Evolutionary conservation across 2,113 vertebrate species (phyloP).

Genomic region (Etheostoma cragini): DNA sequence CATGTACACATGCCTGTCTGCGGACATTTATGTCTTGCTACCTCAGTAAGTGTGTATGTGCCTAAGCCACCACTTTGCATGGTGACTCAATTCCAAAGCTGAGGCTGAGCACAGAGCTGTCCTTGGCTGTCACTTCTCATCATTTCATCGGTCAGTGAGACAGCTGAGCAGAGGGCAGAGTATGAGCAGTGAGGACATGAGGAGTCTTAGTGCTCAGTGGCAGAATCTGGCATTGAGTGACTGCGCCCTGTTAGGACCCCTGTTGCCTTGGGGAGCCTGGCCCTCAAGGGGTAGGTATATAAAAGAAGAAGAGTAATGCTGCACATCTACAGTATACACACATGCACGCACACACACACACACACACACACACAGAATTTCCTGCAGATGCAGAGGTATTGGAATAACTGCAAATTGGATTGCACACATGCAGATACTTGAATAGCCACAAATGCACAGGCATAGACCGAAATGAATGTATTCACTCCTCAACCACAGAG

Average conservation of each 20-base stretch:
- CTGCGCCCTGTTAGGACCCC: slow-evolving; percentile 55
- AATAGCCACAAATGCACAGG: slow-evolving; percentile 3
- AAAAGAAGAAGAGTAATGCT: slow-evolving; percentile 34
- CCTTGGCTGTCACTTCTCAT: slow-evolving; percentile 79
- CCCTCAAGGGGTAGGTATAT: slow-evolving; percentile 22
- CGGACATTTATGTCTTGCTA: slow-evolving; percentile 22
- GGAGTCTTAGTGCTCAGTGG: slow-evolving; percentile 66
- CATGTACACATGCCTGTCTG: neutral
- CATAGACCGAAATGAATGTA: slow-evolving; percentile 31
- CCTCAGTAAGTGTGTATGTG: slow-evolving; percentile 4
- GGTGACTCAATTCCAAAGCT: slow-evolving; percentile 67
- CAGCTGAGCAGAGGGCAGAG: slow-evolving; percentile 68
- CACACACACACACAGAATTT: neutral
- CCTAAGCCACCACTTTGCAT: slow-evolving; percentile 55
- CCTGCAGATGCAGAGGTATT: too few species aligned
- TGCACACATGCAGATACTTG: slow-evolving; percentile 19
- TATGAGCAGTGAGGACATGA: slow-evolving; percentile 71
- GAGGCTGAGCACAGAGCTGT: slow-evolving; percentile 59
- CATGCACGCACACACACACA: slow-evolving; percentile 2
- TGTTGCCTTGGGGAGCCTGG: slow-evolving; percentile 49
- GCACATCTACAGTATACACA: slow-evolving; percentile 9
- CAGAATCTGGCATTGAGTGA: slow-evolving; percentile 63
- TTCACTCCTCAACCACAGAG: slow-evolving; percentile 33
- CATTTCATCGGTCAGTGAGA: slow-evolving; percentile 65
- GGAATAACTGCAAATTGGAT: slow-evolving; percentile 12